These are phyloP conservation scores for Danio rerio DNA, from an alignment of 2,113 vertebrate genomes.

Conservation along the genomic window GRCz12tu NC_133192.1:55185001-55185500, in stretches of 20 bases:
- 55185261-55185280: conserved; percentile 36
- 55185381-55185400: conserved; percentile 11
- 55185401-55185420: conserved; percentile 3
- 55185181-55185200: not conserved
- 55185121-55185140: conserved; percentile 94
- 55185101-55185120: conserved; percentile 91
- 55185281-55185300: conserved; percentile 47
- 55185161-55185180: conserved; percentile 90
- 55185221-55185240: not conserved
- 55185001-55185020: not conserved
- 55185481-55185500: conserved; percentile 7
- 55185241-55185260: conserved; percentile 15
- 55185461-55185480: not conserved
- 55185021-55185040: conserved; percentile 86
- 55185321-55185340: conserved; percentile 32
- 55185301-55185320: conserved; percentile 38
- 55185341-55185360: conserved; percentile 18
- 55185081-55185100: conserved; percentile 79
- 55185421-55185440: not conserved
- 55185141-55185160: conserved; percentile 87
- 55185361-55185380: conserved; percentile 1
- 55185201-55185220: not conserved
- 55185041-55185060: conserved; percentile 88
- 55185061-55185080: conserved; percentile 89
- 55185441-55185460: conserved; percentile 17